A percentile compares a stretch with the other conserved stretches of the same genome.
Evolutionary conservation across 2,113 vertebrate genomes (phyloP).

Genomic region (Atherinomorus stipes): DNA sequence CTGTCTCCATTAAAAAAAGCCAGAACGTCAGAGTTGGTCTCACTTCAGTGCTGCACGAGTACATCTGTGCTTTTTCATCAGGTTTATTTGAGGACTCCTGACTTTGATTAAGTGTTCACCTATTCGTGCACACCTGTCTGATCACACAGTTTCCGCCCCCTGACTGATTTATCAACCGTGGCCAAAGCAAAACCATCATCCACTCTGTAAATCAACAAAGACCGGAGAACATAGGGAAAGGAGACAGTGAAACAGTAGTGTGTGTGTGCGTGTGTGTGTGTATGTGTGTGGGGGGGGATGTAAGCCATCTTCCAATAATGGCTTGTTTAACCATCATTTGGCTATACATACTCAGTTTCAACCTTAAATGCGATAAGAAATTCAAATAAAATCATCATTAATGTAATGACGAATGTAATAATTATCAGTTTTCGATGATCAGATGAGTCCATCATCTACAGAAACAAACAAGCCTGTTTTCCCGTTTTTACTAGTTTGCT

Average conservation of each 20-base stretch:
- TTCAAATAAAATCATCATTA: background rate
- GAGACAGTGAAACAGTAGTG: constrained; percentile 1
- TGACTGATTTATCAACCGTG: constrained; percentile 44
- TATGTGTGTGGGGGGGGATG: no score
- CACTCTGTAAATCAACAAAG: constrained; percentile 28
- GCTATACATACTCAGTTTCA: no score
- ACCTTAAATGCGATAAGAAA: no score
- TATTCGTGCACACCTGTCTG: constrained; percentile 41
- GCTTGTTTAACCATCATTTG: background rate
- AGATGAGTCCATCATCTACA: constrained; percentile 35
- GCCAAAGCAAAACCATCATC: constrained; percentile 49
- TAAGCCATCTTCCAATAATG: background rate
- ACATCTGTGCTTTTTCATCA: constrained; percentile 15
- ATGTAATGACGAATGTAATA: background rate
- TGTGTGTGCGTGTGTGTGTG: no score
- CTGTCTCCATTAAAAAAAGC: constrained; percentile 40
- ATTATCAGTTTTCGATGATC: no score
- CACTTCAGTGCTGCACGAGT: background rate
- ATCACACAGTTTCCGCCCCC: constrained; percentile 6
- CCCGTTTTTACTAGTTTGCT: constrained; percentile 7
- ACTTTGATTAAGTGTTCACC: constrained; percentile 36
- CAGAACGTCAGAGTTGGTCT: constrained; percentile 24
- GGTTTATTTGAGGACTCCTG: background rate
- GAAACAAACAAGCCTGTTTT: constrained; percentile 15
- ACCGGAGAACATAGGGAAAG: constrained; percentile 18